Conservation (phyloP, 1,140 invertebrate genomes). For the Habropoda laboriosa region DNA sequence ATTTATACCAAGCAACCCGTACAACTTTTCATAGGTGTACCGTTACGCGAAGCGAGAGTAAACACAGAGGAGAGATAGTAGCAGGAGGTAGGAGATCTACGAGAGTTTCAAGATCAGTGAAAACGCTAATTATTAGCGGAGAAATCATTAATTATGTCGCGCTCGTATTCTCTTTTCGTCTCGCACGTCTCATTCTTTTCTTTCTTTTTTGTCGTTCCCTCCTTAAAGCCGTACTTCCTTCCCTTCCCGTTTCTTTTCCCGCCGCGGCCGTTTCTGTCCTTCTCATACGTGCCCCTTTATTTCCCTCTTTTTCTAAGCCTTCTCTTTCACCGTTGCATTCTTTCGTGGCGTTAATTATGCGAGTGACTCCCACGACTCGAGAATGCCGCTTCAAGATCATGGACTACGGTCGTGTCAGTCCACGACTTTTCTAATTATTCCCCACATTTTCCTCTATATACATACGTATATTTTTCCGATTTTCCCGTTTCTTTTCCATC, state of each 20-base stretch:
- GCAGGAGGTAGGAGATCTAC: slow-evolving; percentile 65
- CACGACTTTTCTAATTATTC: slow-evolving; percentile 63
- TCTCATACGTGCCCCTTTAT: background rate
- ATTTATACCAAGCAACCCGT: no score
- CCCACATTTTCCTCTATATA: slow-evolving; percentile 50
- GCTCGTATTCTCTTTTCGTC: slow-evolving; percentile 55
- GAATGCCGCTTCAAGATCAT: slow-evolving; percentile 76
- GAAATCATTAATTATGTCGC: slow-evolving; percentile 79
- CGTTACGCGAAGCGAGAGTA: slow-evolving; percentile 62
- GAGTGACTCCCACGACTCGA: slow-evolving; percentile 76
- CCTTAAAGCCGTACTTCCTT: background rate
- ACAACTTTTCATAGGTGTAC: slow-evolving; percentile 26
- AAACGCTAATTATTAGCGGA: slow-evolving; percentile 76
- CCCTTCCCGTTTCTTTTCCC: slow-evolving; percentile 1
- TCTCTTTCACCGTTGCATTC: slow-evolving; percentile 65
- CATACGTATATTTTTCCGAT: no score
- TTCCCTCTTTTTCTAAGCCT: slow-evolving; percentile 30
- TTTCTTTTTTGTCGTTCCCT: slow-evolving; percentile 7
- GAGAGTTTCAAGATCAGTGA: slow-evolving; percentile 75
- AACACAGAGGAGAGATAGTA: slow-evolving; percentile 20
- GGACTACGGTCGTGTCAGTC: slow-evolving; percentile 66
- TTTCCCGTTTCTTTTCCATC: background rate
- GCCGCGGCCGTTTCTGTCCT: slow-evolving; percentile 43
- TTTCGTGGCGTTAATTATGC: slow-evolving; percentile 75
- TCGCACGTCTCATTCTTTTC: slow-evolving; percentile 6